Base-by-base conservation (phyloP, 2,888 invertebrate species). In the Athrips mouffetella region DNA sequence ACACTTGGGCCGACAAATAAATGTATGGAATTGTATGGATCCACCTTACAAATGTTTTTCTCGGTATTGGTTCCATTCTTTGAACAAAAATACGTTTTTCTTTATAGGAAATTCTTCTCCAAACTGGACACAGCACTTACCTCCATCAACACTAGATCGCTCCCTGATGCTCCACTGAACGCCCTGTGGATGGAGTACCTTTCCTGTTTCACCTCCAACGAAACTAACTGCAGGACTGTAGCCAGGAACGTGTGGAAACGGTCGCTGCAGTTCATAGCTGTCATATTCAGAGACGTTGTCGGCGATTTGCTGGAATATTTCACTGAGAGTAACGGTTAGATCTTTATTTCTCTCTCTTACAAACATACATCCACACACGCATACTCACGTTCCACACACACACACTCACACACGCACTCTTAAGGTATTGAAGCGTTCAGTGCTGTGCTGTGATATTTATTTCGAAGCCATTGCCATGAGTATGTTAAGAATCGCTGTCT, bases 61-160 rank as follows among this genome's bases (percentile, higher is more conserved):
- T n/a, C n/a, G n/a, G n/a, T n/a, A n/a, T n/a, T n/a, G n/a, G n/a
- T n/a, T n/a, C n/a, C n/a, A n/a, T n/a, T n/a, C n/a, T n/a, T n/a
- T n/a, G n/a, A n/a, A n/a, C n/a, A n/a, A n/a, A n/a, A n/a, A n/a
- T n/a, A n/a, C n/a, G 7, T 13, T 15, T 3, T 63, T 64, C 1
- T 37, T 7, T 13, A 37, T 70, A 86, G 87, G 16, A 75, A 68
- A 29, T 62, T 83, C 49, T 73, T 88, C 25, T 54, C 60, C 0
- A 86, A 85, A 55, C 44, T 85, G 0, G 89, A 89, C 55, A 58
- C 53, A 8, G 75, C 87, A 0, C 48, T 89, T 0, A 71, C 76
- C 41, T 59, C 76, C 0, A 57, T 86, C 10, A 55, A 70, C 16
- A 70, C 72, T 0, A 52, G 74, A 0, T 35, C 62, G 0, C 47